Evolutionary conservation across 1,140 invertebrate species (phyloP), one percentile per base, ranked within the genome.

Genomic region (Atopsyche davidsoni): DNA sequence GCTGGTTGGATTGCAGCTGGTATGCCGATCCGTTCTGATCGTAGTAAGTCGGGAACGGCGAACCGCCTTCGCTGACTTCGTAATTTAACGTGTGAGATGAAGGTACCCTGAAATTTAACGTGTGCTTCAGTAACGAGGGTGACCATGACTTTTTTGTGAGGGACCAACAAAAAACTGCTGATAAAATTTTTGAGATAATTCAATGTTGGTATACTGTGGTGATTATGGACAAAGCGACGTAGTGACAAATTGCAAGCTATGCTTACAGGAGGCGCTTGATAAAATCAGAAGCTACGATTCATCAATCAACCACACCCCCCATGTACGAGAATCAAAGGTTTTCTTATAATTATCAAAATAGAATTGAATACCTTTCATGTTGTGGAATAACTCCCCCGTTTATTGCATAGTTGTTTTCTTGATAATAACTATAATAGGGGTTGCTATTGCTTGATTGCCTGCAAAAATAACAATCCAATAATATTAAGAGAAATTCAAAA

Each of bases 391-490:
- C 16, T 2, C 36, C 18, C 36, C 55, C 55, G 23, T 57, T 57
- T 36, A 57, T 31, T 11, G 41, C 43, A 23, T 53, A 57, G 46
- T 53, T 57, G 39, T 53, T 53, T 36, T 57, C 55, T 17, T 51
- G 55, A 38, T 53, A 57, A 19, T 49, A 57, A 43, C 53, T 57
- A 17, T 57, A 57, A 25, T 57, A 57, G 0, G 51, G 47, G 28
- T 34, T 57, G 28, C 40, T 57, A n/a, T 41, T 45, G 36, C 44
- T 51, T 19, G 40, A 42, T 36, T 51, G 49, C 23, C 50, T 52
- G 41, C 17, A 50, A 50, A 11, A 44, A 34, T 28, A 49, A 28
- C 21, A 41, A 32, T 35, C 6, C 16, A 24, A 48, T 42, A 4
- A 14, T 38, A 38, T 36, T 17, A 31, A 21, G 24, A 35, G 2